These are phyloP conservation scores for Dendrophyllia cribrosa DNA, from an alignment of 64 coral and sea anemone genomes.

Conservation along the genomic window DNA sequence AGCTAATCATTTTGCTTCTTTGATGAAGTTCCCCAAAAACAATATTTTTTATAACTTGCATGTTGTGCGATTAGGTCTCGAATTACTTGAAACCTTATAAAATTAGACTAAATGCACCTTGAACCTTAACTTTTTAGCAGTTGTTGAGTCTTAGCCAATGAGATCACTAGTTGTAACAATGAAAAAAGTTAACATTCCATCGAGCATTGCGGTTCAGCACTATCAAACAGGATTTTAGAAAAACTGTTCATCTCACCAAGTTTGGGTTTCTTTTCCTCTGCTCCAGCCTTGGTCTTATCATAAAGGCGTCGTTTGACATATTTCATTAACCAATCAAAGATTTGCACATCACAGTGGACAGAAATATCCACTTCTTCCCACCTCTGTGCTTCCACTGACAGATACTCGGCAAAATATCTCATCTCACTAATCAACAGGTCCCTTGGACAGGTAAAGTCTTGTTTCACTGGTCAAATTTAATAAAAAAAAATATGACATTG, in stretches of 20 bases:
- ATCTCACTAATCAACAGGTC: conserved; percentile 93
- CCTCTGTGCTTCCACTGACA: conserved; percentile 91
- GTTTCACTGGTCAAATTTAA: conserved; percentile 78
- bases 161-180: no score
- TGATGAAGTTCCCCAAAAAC: no score
- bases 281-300: conserved; percentile 50
- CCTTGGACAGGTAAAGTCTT: conserved; percentile 95
- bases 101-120: no score
- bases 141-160: no score
- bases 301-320: conserved; percentile 88
- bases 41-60: no score
- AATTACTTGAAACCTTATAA: no score
- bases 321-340: conserved; percentile 99
- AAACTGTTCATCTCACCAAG: conserved; percentile 57
- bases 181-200: no score
- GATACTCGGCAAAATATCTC: conserved; percentile 97
- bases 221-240: no score
- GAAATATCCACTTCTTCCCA: conserved; percentile 99
- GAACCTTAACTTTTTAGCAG: no score
- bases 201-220: no score
- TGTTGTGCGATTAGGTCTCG: no score
- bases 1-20: no score
- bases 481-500: neutral
- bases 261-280: conserved; percentile 71
- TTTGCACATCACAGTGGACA: conserved; percentile 98